These are phyloP conservation scores for Heliconius hewitsoni DNA, from an alignment of 1,140 invertebrate species.

Conservation along the genomic window DNA sequence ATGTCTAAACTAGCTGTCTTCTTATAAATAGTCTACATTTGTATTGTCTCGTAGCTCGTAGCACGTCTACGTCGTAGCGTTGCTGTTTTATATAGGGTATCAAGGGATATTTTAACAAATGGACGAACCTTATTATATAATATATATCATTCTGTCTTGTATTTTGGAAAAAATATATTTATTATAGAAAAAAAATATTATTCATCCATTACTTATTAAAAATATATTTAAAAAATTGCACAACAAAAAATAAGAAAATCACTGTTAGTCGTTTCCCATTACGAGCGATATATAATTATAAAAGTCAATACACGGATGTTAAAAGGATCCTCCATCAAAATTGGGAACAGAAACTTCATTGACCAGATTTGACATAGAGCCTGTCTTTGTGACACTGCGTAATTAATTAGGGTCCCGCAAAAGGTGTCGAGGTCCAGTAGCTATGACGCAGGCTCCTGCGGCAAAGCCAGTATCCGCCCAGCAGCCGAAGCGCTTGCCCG, in stretches of 20 bases:
- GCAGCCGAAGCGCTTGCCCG: slow-evolving; percentile 51
- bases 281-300: background rate
- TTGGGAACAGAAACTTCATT: slow-evolving; percentile 33
- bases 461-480: slow-evolving; percentile 67
- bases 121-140: background rate
- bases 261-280: no score
- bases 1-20: background rate
- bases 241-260: no score
- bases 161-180: background rate
- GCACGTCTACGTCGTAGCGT: slow-evolving; percentile 15
- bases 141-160: background rate
- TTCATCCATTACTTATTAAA: background rate
- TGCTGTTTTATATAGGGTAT: background rate
- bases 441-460: slow-evolving; percentile 74
- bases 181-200: background rate
- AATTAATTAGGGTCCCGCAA: slow-evolving; percentile 75
- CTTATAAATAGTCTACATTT: slow-evolving; percentile 27
- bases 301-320: background rate
- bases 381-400: slow-evolving; percentile 59
- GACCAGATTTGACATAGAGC: slow-evolving; percentile 54
- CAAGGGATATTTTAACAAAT: background rate
- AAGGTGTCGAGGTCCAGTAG: slow-evolving; percentile 68
- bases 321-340: slow-evolving; percentile 20
- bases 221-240: background rate
- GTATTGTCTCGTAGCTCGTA: slow-evolving; percentile 17